phyloP scores from a whole-genome alignment of 2,113 vertebrate genomes.

The Apodemus sylvaticus region DNA sequence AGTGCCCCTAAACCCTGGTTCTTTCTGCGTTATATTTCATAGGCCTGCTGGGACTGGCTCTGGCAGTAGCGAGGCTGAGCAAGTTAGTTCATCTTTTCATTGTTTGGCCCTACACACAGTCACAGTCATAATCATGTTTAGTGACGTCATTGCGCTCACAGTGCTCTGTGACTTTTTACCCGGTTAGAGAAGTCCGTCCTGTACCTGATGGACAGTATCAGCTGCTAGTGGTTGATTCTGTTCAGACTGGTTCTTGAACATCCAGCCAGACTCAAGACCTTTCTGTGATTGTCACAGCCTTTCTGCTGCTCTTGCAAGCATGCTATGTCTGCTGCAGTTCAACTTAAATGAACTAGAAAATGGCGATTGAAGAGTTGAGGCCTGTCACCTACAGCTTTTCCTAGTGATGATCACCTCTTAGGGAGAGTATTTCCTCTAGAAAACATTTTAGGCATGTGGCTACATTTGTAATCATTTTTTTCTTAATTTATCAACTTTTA shows the following conservation, averaged over 20 bases:
- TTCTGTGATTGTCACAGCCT: neutral
- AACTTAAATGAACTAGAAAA: neutral
- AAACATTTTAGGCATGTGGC: neutral
- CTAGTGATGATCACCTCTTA: neutral
- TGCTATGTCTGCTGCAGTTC: rapidly evolving
- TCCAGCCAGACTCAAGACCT: neutral
- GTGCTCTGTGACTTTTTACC: neutral
- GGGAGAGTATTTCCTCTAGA: neutral
- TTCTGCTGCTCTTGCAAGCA: neutral
- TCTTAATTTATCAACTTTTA: neutral
- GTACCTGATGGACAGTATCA: neutral
- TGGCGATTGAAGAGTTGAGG: neutral
- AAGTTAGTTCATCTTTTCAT: neutral
- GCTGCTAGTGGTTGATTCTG: neutral
- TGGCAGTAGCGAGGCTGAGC: neutral
- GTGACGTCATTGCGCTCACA: neutral
- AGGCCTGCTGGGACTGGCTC: neutral
- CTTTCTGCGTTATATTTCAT: neutral
- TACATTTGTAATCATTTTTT: neutral
- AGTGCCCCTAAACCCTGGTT: neutral
- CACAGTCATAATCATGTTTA: constrained; percentile 1
- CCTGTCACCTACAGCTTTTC: neutral
- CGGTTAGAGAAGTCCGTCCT: constrained; percentile 12
- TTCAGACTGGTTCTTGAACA: neutral
- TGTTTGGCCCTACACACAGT: neutral